Evolutionary conservation across 2,797 vertebrate genomes (phyloP), one percentile per base, ranked within the genome.

Genomic region (Loris lydekkerianus): DNA sequence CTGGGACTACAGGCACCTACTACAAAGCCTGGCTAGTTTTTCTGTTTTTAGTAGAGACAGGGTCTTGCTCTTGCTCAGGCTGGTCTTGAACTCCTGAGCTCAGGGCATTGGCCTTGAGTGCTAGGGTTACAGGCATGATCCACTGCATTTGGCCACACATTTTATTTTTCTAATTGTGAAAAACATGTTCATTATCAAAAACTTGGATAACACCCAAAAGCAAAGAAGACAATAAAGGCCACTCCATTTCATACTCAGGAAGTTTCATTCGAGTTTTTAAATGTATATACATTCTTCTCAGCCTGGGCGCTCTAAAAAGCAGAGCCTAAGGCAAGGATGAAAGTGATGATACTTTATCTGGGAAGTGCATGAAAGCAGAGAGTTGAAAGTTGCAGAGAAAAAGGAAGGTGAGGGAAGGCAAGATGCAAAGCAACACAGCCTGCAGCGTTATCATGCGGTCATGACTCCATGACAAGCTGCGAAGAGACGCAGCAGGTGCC

Each of bases 131-230:
- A 49, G 49, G 49, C 13, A 3, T 49, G 49, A 49, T 2, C 13
- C 49, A 53, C 49, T 53, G 49, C 14, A 53, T 14, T 53, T 1
- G 49, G 49, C 49, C 14, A 53, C 49, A 3, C 49, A 53, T 53
- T 61, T n/a, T 77, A 70, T 81, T 73, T 93, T 56, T 46, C 49
- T 76, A 76, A 88, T 40, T 58, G 46, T 67, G 46, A 76, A 89
- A 83, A 46, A 75, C 67, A 69, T 63, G 15, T 53, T 78, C 20
- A 78, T 94, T 21, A 53, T 56, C 9, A n/a, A 85, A 78, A 77
- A 70, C 76, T 15, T 53, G 27, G 27, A 69, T 70, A 25, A 77
- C 10, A 49, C 14, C 72, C 84, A 40, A 67, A 85, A 90, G 31
- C 20, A 70, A 77, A 85, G 80, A 77, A 77, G 53, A 84, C 27